Conservation (phyloP, 2,113 vertebrate genomes). For the Steatornis caripensis region DNA sequence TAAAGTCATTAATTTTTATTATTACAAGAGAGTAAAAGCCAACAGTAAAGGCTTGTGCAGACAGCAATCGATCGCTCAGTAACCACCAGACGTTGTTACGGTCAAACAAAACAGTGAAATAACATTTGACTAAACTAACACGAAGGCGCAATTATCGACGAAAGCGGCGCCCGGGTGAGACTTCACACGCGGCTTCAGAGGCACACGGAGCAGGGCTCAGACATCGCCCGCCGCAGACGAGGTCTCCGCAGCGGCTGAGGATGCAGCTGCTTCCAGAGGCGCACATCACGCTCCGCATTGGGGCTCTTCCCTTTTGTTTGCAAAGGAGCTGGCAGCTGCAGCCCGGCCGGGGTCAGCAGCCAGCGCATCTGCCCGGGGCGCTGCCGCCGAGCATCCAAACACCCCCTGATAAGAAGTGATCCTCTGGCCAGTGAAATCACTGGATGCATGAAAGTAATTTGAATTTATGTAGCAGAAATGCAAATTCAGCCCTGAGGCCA, state of each 20-base stretch:
- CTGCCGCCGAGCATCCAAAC: background rate
- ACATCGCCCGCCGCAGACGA: background rate
- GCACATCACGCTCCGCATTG: fast-evolving
- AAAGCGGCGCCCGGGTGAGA: background rate
- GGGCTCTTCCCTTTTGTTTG: background rate
- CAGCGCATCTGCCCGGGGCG: fast-evolving
- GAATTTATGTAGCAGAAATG: slow-evolving; percentile 32
- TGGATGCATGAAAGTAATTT: background rate
- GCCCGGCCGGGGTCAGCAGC: background rate
- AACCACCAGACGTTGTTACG: fast-evolving
- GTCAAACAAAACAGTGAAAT: background rate
- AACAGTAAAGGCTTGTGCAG: background rate
- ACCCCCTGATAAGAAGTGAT: background rate
- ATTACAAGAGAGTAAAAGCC: background rate
- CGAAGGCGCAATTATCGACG: fast-evolving
- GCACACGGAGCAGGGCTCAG: background rate
- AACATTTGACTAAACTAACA: background rate
- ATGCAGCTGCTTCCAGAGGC: background rate
- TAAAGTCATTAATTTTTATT: background rate
- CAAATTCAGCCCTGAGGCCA: slow-evolving; percentile 1
- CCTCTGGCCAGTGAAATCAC: background rate
- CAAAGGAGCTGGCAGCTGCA: background rate
- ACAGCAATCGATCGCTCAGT: background rate
- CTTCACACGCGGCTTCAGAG: background rate
- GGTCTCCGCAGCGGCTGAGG: background rate